Evolutionary conservation across 2,888 invertebrate species (phyloP), one percentile per base, ranked within the genome.

Genomic region (Marronus borbonicus): DNA sequence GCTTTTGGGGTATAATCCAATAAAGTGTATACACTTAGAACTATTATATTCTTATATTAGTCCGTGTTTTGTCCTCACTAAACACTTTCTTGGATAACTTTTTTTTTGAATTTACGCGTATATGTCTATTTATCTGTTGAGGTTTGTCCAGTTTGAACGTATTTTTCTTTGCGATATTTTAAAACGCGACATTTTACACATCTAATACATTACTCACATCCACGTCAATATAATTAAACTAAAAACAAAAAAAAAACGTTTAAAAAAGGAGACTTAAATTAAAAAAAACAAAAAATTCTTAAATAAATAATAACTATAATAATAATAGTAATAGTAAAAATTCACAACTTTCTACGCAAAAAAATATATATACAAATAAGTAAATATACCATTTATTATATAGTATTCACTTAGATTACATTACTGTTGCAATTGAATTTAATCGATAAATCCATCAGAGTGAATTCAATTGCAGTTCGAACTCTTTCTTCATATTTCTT

Each of bases 121-220:
- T 12, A 44, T 44, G 44, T 12, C 8, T 44, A 2, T 44, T 44
- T 44, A 12, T 44, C 2, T 44, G 2, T 8, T 44, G 39, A 39
- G 8, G 58, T 74, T 60, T 24, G 58, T 74, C 64, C 44, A 36
- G 31, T 36, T 36, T 36, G 31, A 36, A 36, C 5, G 31, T 5
- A 36, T 36, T 39, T 44, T 17, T 64, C n/a, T 62, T 28, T 64
- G 62, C 62, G 60, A 62, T 75, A 62, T 36, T 20, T 74, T 39
- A 44, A 64, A 75, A 75, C 75, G 64, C 39, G 7, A 64, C 49
- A 76, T 76, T 77, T 49, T 78, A 75, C 49, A 60, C 65, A 76
- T 66, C 60, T 79, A 80, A 80, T 80, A 80, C 80, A 77, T 76
- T 17, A 52, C n/a, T 77, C 79, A 80, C 79, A 80, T 76, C 66